Evolutionary conservation across 2,797 vertebrate species (phyloP).

Genomic region (Clarias laeviceps): DNA sequence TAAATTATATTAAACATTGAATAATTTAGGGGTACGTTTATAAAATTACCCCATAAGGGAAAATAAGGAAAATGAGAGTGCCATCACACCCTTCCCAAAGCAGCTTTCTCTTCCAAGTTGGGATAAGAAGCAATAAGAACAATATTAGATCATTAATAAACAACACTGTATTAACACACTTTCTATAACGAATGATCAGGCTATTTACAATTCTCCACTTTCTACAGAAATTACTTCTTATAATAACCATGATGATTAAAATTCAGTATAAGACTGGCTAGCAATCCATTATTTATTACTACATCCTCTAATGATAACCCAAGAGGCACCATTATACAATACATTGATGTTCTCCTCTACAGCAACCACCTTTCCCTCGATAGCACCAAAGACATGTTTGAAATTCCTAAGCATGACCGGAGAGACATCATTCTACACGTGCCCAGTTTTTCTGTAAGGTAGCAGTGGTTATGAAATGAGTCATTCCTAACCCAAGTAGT

Average conservation of each 20-base stretch:
- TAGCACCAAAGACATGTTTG: neutral
- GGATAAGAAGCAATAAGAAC: neutral
- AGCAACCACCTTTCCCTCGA: neutral
- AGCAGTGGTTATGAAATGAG: neutral
- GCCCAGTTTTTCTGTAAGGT: neutral
- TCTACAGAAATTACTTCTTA: neutral
- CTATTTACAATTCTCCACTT: neutral
- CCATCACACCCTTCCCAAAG: neutral
- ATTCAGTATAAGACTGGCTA: neutral
- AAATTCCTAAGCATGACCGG: neutral
- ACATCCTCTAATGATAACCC: neutral
- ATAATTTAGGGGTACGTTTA: neutral
- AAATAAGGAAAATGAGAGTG: neutral
- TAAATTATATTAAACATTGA: neutral
- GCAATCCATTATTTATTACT: neutral
- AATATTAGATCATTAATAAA: slow-evolving; percentile 8
- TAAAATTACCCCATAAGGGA: neutral
- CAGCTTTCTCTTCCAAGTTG: neutral
- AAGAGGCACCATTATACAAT: neutral
- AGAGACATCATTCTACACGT: neutral
- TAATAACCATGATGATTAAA: neutral
- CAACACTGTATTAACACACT: neutral
- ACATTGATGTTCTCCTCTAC: neutral
- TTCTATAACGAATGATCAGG: neutral
- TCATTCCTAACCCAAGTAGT: neutral